Conservation (phyloP, 2,888 invertebrate genomes). For the Dorcus hopei region DNA sequence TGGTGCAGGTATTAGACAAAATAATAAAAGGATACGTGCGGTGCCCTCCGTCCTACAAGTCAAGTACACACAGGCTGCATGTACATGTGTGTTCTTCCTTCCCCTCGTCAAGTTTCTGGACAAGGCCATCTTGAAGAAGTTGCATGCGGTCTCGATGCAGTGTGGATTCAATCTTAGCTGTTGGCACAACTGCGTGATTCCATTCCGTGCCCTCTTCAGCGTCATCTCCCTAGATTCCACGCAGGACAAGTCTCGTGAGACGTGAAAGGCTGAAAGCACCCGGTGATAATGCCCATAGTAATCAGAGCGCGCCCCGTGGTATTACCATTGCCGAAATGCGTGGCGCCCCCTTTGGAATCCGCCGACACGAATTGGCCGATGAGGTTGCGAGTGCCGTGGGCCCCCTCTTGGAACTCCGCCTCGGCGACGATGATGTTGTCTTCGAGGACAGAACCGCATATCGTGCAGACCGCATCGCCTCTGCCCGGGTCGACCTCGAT, state of each 20-base stretch:
- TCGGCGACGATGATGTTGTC: constrained; percentile 96
- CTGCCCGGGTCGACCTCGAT: constrained; percentile 93
- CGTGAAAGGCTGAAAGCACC: constrained; percentile 64
- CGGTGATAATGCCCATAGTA: constrained; percentile 9
- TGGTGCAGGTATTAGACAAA: too few species aligned
- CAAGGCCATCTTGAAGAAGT: constrained; percentile 90
- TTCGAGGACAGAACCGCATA: constrained; percentile 94
- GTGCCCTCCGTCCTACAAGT: constrained; percentile 95
- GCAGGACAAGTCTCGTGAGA: constrained; percentile 65
- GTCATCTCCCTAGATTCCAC: constrained; percentile 89
- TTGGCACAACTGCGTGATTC: constrained; percentile 81
- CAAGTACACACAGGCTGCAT: constrained; percentile 96
- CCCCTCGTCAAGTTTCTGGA: constrained; percentile 84
- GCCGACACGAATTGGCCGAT: constrained; percentile 92
- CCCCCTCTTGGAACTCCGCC: constrained; percentile 92
- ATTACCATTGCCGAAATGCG: constrained; percentile 62
- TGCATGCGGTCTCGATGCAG: constrained; percentile 89
- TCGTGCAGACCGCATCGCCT: constrained; percentile 94
- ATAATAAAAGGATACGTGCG: constrained; percentile 76
- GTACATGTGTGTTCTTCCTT: constrained; percentile 82
- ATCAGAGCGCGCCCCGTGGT: not conserved
- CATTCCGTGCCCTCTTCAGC: constrained; percentile 79
- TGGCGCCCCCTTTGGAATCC: constrained; percentile 81
- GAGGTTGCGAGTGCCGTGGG: constrained; percentile 81
- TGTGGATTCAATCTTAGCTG: constrained; percentile 86